Percentiles rank a stretch among this genome's conserved stretches.
Evolutionary conservation across 92 coral and sea anemone species (phyloP).

Genomic region (Bergia puertoricense): DNA sequence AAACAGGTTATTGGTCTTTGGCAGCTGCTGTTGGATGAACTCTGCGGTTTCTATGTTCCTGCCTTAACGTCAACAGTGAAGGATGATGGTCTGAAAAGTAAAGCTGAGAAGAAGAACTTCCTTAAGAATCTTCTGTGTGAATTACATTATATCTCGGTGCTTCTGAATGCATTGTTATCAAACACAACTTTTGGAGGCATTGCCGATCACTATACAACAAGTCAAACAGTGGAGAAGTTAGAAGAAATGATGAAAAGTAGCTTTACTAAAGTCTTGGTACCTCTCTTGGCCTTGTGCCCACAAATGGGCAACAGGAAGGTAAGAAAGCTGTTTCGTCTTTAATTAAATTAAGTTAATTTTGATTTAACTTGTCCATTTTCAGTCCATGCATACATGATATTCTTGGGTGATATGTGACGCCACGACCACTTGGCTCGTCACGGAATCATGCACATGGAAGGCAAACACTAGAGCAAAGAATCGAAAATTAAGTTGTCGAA

Average conservation of each 20-base stretch:
- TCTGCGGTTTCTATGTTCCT: constrained; percentile 12
- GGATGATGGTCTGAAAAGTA: constrained; percentile 7
- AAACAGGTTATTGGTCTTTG: constrained; percentile 34
- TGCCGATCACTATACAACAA: constrained; percentile 60
- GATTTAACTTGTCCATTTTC: too few species aligned
- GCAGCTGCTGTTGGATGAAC: constrained; percentile 27
- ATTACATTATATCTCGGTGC: constrained; percentile 52
- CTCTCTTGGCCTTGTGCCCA: constrained; percentile 27
- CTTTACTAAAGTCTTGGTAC: background rate
- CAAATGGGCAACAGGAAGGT: constrained; percentile 19
- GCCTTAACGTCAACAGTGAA: background rate
- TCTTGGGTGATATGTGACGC: too few species aligned
- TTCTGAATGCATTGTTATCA: constrained; percentile 57
- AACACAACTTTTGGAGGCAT: constrained; percentile 71
- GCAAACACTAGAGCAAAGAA: too few species aligned
- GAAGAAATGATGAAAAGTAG: constrained; percentile 25
- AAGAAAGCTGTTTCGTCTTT: background rate
- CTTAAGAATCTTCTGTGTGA: background rate
- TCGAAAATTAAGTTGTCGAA: too few species aligned
- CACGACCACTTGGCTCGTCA: too few species aligned
- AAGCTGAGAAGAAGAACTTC: background rate
- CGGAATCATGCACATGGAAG: too few species aligned
- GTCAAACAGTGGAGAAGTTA: constrained; percentile 44
- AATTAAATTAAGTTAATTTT: too few species aligned
- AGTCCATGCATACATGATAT: too few species aligned